phyloP scores from a whole-genome alignment of 2,797 vertebrate species.

The Limosa lapponica region DNA sequence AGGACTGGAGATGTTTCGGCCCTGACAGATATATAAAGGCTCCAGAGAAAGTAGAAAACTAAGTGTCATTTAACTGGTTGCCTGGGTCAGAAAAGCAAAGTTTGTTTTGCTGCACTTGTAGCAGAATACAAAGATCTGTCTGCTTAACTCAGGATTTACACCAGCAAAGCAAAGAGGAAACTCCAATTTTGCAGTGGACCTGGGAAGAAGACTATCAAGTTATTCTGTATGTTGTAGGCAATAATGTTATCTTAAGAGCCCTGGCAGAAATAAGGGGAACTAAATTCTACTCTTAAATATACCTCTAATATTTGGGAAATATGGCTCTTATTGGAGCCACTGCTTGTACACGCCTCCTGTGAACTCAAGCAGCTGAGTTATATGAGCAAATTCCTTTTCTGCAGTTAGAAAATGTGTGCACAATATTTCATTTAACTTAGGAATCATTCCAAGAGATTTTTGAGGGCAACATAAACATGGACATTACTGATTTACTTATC shows the following conservation, averaged over 20 bases:
- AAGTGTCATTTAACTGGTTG: not conserved
- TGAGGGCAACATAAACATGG: not conserved
- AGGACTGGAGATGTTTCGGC: not conserved
- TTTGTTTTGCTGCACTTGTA: not conserved
- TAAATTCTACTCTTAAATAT: not conserved
- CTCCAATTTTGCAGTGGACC: not conserved
- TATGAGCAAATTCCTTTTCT: not conserved
- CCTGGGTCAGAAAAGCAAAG: not conserved
- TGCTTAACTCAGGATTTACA: not conserved
- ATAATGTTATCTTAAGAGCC: not conserved
- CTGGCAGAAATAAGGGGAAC: not conserved
- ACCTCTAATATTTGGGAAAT: not conserved
- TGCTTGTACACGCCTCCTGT: not conserved
- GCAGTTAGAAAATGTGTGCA: not conserved
- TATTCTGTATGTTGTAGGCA: not conserved
- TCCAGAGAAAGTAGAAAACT: not conserved
- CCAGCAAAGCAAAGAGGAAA: not conserved
- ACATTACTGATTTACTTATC: not conserved
- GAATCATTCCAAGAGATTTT: not conserved
- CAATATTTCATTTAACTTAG: not conserved
- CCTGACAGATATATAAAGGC: not conserved
- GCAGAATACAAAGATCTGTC: not conserved
- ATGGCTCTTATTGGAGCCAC: not conserved
- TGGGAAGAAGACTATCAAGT: not conserved
- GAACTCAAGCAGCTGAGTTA: not conserved